Evolutionary conservation across 2,113 vertebrate species (phyloP).

Genomic region (Pedionomus torquatus): DNA sequence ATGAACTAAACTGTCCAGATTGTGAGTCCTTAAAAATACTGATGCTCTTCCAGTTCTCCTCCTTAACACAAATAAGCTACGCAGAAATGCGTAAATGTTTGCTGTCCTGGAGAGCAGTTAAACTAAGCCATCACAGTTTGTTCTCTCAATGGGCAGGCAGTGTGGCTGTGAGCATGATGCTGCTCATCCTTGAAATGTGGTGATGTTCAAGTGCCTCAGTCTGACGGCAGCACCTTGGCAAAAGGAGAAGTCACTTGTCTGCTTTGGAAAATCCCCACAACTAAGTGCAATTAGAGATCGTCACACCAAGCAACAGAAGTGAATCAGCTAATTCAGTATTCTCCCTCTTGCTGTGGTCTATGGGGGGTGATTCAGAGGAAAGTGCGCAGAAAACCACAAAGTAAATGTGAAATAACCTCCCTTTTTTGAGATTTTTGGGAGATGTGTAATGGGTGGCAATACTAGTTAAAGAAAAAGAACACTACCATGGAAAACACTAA

Average conservation of each 20-base stretch:
- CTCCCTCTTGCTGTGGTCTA: neutral
- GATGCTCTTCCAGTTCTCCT: neutral
- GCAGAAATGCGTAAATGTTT: neutral
- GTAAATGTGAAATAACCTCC: neutral
- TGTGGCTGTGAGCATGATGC: neutral
- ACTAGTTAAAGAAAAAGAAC: neutral
- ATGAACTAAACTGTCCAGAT: neutral
- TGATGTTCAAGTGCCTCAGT: neutral
- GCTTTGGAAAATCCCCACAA: conserved; percentile 52
- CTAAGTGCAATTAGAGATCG: neutral
- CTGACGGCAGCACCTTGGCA: neutral
- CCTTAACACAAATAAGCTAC: neutral
- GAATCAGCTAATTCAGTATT: conserved; percentile 4
- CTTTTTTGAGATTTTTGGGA: neutral
- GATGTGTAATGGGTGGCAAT: neutral
- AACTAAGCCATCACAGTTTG: neutral
- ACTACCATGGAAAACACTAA: neutral
- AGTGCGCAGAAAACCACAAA: neutral
- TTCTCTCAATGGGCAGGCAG: neutral
- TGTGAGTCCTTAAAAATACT: neutral
- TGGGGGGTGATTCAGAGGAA: conserved; percentile 10
- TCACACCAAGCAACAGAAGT: neutral
- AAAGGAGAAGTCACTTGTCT: conserved; percentile 25
- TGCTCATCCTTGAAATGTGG: neutral
- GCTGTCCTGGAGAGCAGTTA: neutral